These are phyloP conservation scores for Argyresthia goedartella DNA, from an alignment of 2,888 invertebrate species.

Conservation along the genomic window DNA sequence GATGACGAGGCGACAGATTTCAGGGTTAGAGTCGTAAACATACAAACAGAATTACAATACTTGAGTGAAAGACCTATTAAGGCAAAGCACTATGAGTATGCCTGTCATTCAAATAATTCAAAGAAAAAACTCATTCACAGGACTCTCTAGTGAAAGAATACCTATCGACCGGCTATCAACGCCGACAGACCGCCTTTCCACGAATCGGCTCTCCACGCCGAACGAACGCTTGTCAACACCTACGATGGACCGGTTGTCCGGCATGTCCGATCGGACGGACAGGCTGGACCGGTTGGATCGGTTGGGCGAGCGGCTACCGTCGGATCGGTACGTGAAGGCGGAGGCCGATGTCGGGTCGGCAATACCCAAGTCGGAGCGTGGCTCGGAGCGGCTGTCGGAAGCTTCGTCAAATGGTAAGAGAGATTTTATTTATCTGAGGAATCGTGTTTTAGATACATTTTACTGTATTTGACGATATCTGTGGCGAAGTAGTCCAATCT, in stretches of 20 bases:
- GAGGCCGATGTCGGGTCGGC: constrained; percentile 59
- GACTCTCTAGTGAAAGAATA: no score
- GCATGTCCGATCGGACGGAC: constrained; percentile 22
- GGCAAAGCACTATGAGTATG: no score
- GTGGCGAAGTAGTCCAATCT: no score
- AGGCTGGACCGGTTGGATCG: constrained; percentile 33
- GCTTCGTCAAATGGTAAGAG: constrained; percentile 43
- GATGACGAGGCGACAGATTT: no score
- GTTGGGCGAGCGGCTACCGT: constrained; percentile 13
- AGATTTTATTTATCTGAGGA: no score
- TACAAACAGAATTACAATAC: no score
- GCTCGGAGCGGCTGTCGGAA: constrained; percentile 44
- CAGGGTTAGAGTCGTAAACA: no score
- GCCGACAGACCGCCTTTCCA: not conserved
- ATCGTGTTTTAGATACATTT: no score
- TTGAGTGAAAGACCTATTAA: no score
- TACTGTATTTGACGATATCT: no score
- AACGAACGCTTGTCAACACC: constrained; percentile 6
- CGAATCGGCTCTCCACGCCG: constrained; percentile 9
- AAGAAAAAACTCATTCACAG: no score
- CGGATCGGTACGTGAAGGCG: constrained; percentile 34
- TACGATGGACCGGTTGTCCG: constrained; percentile 11
- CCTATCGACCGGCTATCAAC: constrained; percentile 3
- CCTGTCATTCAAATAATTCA: no score
- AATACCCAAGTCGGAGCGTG: constrained; percentile 28